Evolutionary conservation across 2,797 vertebrate genomes (phyloP).

Genomic region (Clarias fuscus): DNA sequence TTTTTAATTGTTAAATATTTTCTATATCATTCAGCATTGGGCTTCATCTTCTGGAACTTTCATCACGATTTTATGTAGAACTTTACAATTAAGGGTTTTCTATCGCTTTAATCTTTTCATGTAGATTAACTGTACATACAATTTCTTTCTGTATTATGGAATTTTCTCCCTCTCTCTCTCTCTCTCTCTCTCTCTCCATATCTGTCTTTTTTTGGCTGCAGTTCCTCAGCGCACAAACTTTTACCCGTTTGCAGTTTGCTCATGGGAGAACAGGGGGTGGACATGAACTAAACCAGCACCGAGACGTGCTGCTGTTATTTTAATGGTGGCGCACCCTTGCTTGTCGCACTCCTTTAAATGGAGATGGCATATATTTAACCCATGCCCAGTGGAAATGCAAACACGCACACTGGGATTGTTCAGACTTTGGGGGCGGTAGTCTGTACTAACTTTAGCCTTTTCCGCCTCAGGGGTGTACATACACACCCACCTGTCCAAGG

Average conservation of each 20-base stretch:
- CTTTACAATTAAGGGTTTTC: not conserved
- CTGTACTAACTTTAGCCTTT: slow-evolving; percentile 72
- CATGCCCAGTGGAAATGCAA: slow-evolving; percentile 60
- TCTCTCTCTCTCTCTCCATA: not conserved
- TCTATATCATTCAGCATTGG: not conserved
- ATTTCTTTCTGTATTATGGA: not conserved
- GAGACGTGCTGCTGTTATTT: slow-evolving; percentile 67
- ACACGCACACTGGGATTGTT: slow-evolving; percentile 66
- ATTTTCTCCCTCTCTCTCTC: not conserved
- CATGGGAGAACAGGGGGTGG: slow-evolving; percentile 82
- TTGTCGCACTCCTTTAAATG: slow-evolving; percentile 71
- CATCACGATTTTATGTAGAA: not conserved
- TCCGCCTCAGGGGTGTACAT: slow-evolving; percentile 71
- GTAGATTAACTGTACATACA: not conserved
- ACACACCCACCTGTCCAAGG: slow-evolving; percentile 58
- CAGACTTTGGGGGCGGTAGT: slow-evolving; percentile 72
- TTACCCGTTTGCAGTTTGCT: slow-evolving; percentile 46
- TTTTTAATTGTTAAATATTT: not conserved
- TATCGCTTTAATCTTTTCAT: no score
- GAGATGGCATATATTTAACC: slow-evolving; percentile 75
- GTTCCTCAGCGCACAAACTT: slow-evolving; percentile 15
- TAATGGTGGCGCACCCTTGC: slow-evolving; percentile 60
- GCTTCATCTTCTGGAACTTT: not conserved
- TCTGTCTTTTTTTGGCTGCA: not conserved
- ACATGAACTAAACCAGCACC: slow-evolving; percentile 56